Evolutionary conservation across 2,888 invertebrate genomes (phyloP).

Genomic region (Ochlodes sylvanus): DNA sequence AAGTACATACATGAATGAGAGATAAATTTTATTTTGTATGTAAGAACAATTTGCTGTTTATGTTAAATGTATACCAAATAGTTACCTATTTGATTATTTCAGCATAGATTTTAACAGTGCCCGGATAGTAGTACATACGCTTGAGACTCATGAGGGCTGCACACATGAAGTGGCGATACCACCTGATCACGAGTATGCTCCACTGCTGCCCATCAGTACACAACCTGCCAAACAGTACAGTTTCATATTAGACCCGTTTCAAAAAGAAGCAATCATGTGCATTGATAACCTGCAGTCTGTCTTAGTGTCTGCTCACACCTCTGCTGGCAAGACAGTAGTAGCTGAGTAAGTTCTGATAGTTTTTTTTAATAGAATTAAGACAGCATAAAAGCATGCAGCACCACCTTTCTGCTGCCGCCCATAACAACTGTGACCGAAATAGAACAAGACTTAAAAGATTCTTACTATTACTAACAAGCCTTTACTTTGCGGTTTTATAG

Average conservation of each 20-base stretch:
- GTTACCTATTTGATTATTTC: conserved; percentile 48
- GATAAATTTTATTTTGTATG: no score
- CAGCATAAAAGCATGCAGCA: no score
- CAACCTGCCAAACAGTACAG: conserved; percentile 96
- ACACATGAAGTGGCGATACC: conserved; percentile 98
- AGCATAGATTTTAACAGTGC: conserved; percentile 91
- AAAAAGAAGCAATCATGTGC: conserved; percentile 97
- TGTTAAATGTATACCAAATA: no score
- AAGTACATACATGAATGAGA: no score
- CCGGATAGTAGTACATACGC: conserved; percentile 93
- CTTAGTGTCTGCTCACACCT: conserved; percentile 99
- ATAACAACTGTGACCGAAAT: no score
- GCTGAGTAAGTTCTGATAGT: conserved; percentile 91
- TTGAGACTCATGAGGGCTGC: conserved; percentile 96
- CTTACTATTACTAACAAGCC: no score
- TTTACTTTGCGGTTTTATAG: no score
- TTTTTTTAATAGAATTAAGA: no score
- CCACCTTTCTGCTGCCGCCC: no score
- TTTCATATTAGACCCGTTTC: conserved; percentile 98
- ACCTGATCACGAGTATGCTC: conserved; percentile 92
- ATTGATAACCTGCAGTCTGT: conserved; percentile 99
- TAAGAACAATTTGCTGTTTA: no score
- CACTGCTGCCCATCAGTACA: conserved; percentile 80
- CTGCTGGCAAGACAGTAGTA: conserved; percentile 99
- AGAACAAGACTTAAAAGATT: no score